Evolutionary conservation across 2,113 vertebrate genomes (phyloP).

Genomic region (Oceanites oceanicus): DNA sequence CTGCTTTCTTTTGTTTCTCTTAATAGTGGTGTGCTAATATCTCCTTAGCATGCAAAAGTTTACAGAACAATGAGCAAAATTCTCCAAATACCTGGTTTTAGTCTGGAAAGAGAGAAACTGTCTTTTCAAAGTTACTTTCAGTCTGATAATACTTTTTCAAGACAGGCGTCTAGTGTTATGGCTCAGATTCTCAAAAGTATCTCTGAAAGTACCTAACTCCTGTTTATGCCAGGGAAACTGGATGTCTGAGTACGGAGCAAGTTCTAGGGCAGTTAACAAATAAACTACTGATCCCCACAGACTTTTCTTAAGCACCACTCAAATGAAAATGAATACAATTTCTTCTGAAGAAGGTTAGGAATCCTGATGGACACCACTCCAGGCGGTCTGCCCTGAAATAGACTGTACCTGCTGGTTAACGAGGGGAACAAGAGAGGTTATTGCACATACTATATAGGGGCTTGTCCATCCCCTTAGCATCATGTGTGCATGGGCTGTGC

Average conservation of each 20-base stretch:
- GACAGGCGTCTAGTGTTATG: background rate
- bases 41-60: background rate
- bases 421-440: background rate
- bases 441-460: background rate
- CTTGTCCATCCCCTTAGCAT: background rate
- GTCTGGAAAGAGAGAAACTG: background rate
- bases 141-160: background rate
- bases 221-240: background rate
- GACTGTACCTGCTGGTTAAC: background rate
- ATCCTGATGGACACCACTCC: background rate
- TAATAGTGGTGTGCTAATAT: background rate
- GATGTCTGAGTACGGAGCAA: background rate
- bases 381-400: background rate
- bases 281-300: background rate
- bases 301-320: background rate
- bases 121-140: background rate
- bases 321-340: background rate
- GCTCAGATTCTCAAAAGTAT: background rate
- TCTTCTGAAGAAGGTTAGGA: background rate
- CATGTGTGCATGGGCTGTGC: rapidly evolving
- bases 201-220: background rate
- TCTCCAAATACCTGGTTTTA: background rate
- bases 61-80: background rate
- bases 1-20: background rate
- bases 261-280: background rate